These are phyloP conservation scores for Lasaia peninsularis DNA, from an alignment of 1,140 invertebrate species.

Conservation along the genomic window DNA sequence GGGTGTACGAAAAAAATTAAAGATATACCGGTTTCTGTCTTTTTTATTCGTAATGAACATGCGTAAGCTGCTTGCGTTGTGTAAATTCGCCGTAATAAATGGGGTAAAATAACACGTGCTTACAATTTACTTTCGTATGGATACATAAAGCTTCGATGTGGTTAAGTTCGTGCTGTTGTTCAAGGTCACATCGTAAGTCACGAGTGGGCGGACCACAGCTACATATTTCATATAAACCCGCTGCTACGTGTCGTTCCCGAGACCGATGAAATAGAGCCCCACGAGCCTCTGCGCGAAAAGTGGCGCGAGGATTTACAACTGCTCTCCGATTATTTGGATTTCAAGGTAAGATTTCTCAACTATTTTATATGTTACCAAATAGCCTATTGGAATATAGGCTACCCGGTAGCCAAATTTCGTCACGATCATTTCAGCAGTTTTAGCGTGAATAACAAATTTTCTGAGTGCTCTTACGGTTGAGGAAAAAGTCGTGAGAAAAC, in stretches of 20 bases:
- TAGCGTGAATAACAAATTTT: too few relatives aligned
- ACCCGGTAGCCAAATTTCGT: too few relatives aligned
- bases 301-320: slow-evolving; percentile 79
- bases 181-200: slow-evolving; percentile 74
- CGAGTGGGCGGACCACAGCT: slow-evolving; percentile 76
- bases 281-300: slow-evolving; percentile 55
- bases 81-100: too few relatives aligned
- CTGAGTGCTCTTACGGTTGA: too few relatives aligned
- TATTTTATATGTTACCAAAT: not conserved
- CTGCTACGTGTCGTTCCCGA: slow-evolving; percentile 53
- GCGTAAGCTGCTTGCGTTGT: not conserved
- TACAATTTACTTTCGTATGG: slow-evolving; percentile 1
- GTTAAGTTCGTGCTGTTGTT: slow-evolving; percentile 11
- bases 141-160: not conserved
- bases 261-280: slow-evolving; percentile 62
- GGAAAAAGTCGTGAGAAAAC: too few relatives aligned
- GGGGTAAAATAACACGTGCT: not conserved
- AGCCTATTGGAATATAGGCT: too few relatives aligned
- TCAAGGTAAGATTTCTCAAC: slow-evolving; percentile 70
- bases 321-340: slow-evolving; percentile 79
- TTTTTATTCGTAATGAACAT: not conserved
- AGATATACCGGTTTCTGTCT: too few relatives aligned
- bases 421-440: too few relatives aligned
- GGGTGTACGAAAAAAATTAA: too few relatives aligned
- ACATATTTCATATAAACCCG: slow-evolving; percentile 78